Evolutionary conservation across 1,140 invertebrate genomes (phyloP), one percentile per base, ranked within the genome.

Genomic region (Procambarus virginalis): DNA sequence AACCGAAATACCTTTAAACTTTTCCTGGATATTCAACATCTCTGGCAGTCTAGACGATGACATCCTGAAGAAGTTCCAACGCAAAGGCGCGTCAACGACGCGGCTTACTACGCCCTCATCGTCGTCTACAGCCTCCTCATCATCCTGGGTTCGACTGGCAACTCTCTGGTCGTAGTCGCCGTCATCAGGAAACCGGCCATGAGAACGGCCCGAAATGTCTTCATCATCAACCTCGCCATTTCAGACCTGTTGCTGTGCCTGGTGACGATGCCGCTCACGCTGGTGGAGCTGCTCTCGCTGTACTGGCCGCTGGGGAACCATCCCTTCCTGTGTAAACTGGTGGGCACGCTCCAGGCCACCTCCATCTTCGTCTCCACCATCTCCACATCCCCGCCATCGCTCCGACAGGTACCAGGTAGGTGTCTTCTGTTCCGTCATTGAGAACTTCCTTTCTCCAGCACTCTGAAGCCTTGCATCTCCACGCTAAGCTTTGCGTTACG

Each of bases 331-430:
- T 98, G 97, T 93, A 98, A 97, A 94, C 95, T 97, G 86, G 96
- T 97, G 84, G 96, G 96, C 4, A 96, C 96, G 84, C 95, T 97
- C 45, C 97, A 98, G 93, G 97, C 97, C 4, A 97, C 96, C 60
- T 97, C 97, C 92, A 97, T 97, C 89, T 98, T 97, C 93, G 97
- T 98, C 0, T 97, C 97, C 1, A 97, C 97, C 14, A 97, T 98
- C 91, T 97, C 97, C n/a, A n/a, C 90, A 98, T 98, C 92, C 97
- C 97, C 2, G 97, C 97, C 4, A 98, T 98, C 88, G 97, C 97
- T 22, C 95, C 92, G 97, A 98, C 94, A 95, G 96, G 60, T 95
- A 94, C 95, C 94, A 96, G 96, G 94, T 96, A 96, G 93, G 91
- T 80, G 51, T 55, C 12, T 12, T 0, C 12, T 12, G 51, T 55